Evolutionary conservation across 2,888 invertebrate genomes (phyloP).

Genomic region (Drosophila buzzatii): DNA sequence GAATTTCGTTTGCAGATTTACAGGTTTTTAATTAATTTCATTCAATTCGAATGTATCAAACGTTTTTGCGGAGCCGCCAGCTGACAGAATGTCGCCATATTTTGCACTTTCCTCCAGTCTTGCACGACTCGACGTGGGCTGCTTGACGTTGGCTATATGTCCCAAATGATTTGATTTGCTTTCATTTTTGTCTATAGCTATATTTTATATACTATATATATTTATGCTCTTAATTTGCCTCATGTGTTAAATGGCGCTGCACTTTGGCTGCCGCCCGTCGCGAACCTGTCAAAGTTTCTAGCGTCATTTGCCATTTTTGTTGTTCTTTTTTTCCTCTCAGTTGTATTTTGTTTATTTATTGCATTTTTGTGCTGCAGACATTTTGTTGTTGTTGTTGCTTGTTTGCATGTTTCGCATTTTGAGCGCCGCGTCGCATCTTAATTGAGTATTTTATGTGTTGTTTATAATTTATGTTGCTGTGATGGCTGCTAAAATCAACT

Average conservation of each 20-base stretch:
- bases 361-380: slow-evolving; percentile 57
- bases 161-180: slow-evolving; percentile 34
- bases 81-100: slow-evolving; percentile 47
- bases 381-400: slow-evolving; percentile 10
- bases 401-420: slow-evolving; percentile 62
- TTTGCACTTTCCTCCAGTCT: slow-evolving; percentile 38
- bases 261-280: slow-evolving; percentile 56
- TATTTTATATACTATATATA: slow-evolving; percentile 25
- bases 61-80: slow-evolving; percentile 12
- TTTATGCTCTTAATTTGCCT: slow-evolving; percentile 70
- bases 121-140: slow-evolving; percentile 40
- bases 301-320: slow-evolving; percentile 64
- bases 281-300: slow-evolving; percentile 53
- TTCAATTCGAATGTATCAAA: slow-evolving; percentile 68
- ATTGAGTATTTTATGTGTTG: slow-evolving; percentile 68
- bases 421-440: slow-evolving; percentile 56
- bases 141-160: slow-evolving; percentile 35
- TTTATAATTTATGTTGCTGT: slow-evolving; percentile 67
- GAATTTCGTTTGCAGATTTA: slow-evolving; percentile 61
- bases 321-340: slow-evolving; percentile 17
- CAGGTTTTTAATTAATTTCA: slow-evolving; percentile 79
- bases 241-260: slow-evolving; percentile 74
- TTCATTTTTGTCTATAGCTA: slow-evolving; percentile 6
- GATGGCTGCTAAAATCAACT: slow-evolving; percentile 54
- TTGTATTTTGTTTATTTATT: slow-evolving; percentile 68